These are phyloP conservation scores for Atopsyche davidsoni DNA, from an alignment of 1,140 invertebrate genomes.

Conservation along the genomic window DNA sequence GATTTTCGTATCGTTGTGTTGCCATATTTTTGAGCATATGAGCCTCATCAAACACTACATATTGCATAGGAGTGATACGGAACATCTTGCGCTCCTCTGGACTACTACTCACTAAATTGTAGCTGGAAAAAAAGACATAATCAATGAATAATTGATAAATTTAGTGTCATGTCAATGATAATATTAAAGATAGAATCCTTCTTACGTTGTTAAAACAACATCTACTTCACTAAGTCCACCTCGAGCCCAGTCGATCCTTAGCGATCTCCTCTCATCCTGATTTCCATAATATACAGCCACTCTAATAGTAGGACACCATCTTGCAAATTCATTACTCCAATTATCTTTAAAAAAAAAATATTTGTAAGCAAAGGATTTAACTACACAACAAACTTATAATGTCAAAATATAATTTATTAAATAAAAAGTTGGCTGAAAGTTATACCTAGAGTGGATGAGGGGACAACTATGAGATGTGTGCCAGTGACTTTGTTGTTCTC, in stretches of 20 bases:
- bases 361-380: too few relatives aligned
- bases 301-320: slow-evolving; percentile 78
- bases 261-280: slow-evolving; percentile 72
- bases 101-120: slow-evolving; percentile 59
- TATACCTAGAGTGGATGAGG: slow-evolving; percentile 81
- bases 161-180: background rate
- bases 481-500: slow-evolving; percentile 61
- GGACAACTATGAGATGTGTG: slow-evolving; percentile 86
- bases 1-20: slow-evolving; percentile 80
- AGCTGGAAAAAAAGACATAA: slow-evolving; percentile 30
- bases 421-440: background rate
- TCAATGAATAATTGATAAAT: background rate
- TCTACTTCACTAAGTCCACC: slow-evolving; percentile 70
- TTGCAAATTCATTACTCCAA: slow-evolving; percentile 77
- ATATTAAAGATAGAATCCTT: slow-evolving; percentile 4
- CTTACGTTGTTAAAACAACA: slow-evolving; percentile 81
- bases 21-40: slow-evolving; percentile 98
- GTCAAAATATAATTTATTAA: background rate
- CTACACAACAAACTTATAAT: too few relatives aligned
- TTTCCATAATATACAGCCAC: slow-evolving; percentile 84
- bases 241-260: slow-evolving; percentile 71
- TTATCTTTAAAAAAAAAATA: slow-evolving; percentile 58
- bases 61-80: slow-evolving; percentile 80
- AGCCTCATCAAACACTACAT: slow-evolving; percentile 94
- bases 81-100: slow-evolving; percentile 89